Evolutionary conservation across 2,797 vertebrate genomes (phyloP), one percentile per base, ranked within the genome.

Genomic region (Echiichthys vipera): DNA sequence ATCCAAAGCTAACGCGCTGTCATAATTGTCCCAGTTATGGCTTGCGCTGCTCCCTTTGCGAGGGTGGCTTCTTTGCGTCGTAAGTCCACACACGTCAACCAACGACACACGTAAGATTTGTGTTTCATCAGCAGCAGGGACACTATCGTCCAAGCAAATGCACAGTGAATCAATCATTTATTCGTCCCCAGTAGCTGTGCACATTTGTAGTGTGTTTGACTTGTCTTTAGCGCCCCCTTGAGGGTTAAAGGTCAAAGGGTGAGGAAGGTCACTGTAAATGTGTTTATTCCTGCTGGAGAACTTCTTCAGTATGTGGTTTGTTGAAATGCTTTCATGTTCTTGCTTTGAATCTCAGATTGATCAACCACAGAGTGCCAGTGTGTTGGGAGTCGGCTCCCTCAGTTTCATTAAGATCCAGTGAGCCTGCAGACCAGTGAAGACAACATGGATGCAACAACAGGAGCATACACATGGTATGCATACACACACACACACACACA

Each of bases 341-440:
- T 49, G n/a, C 45, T 50, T 58, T 50, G 6, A 50, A 59, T 69
- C 55, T n/a, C 55, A 59, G 66, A 69, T 42, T 42, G 45, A 40
- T 40, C 32, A 18, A 4, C 32, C 17, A 22, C n/a, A 29, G 42
- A 67, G 42, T 36, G 22, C 30, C 17, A 36, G 51, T 43, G 37
- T 53, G 34, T 50, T 17, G 18, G 18, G 7, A 29, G 34, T 40
- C 40, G 9, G 47, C 34, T 20, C 29, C 46, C 22, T 64, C 12
- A 20, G 13, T 43, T 65, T 39, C 24, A 14, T 39, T 5, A 39
- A 39, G 54, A 20, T 24, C 55, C 55, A 42, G 27, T 55, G 49
- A 32, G 27, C 34, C 63, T 65, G 63, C 63, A 43, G 17, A 17
- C 15, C 40, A 66, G 30, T 30, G 32, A 22, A 42, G 34, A 66